These are phyloP conservation scores for Loripinus fragilis DNA, from an alignment of 2,888 invertebrate genomes.

Conservation along the genomic window DNA sequence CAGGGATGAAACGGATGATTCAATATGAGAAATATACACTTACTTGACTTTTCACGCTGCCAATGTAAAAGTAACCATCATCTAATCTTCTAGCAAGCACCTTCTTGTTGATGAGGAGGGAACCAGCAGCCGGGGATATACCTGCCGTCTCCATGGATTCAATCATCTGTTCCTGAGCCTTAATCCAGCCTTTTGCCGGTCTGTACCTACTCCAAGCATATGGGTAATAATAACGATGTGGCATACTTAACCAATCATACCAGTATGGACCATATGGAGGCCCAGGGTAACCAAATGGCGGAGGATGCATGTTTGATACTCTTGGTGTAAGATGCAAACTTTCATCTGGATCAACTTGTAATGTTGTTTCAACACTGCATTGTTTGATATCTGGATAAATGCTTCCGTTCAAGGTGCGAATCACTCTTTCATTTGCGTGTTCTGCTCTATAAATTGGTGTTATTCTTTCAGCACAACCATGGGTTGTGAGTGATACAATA, in stretches of 20 bases:
- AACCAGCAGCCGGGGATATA: conserved; percentile 79
- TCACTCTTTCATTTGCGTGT: conserved; percentile 71
- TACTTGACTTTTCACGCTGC: conserved; percentile 82
- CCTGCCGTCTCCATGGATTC: conserved; percentile 60
- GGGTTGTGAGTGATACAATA: conserved; percentile 76
- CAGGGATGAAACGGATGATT: too few relatives aligned
- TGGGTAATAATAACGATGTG: conserved; percentile 71
- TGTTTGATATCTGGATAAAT: conserved; percentile 68
- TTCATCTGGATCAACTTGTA: conserved; percentile 75
- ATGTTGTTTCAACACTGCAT: conserved; percentile 75
- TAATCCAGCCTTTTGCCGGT: conserved; percentile 74
- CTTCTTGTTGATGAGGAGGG: conserved; percentile 78
- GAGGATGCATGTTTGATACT: conserved; percentile 45
- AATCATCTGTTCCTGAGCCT: conserved; percentile 71
- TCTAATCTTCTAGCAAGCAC: conserved; percentile 80
- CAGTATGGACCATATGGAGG: conserved; percentile 56
- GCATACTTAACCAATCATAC: conserved; percentile 54
- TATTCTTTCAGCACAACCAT: conserved; percentile 80
- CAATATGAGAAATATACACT: too few relatives aligned
- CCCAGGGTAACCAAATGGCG: conserved; percentile 25
- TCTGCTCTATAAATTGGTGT: conserved; percentile 79
- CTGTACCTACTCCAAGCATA: conserved; percentile 76
- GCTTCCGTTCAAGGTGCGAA: conserved; percentile 77
- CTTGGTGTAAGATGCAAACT: conserved; percentile 60
- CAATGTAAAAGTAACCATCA: conserved; percentile 82